Evolutionary conservation across 2,888 invertebrate genomes (phyloP).

Genomic region (Papilio elwesi): DNA sequence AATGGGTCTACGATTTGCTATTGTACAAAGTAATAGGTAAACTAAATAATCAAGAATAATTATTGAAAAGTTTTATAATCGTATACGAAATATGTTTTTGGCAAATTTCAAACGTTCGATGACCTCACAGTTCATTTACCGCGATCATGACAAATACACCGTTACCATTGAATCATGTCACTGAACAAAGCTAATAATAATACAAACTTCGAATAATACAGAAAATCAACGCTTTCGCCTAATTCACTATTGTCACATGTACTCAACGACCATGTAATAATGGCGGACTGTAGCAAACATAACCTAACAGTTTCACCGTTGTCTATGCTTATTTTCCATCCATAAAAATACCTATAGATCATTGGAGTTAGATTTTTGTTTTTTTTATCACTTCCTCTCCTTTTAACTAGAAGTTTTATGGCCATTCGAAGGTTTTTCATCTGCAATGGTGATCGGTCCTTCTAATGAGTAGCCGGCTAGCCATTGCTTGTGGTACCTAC

Average conservation of each 20-base stretch:
- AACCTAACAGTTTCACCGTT: slow-evolving; percentile 45
- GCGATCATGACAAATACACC: slow-evolving; percentile 46
- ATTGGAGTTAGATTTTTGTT: neutral
- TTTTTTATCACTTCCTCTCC: neutral
- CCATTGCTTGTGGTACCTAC: too few species aligned
- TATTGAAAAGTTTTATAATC: too few species aligned
- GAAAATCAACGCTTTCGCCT: slow-evolving; percentile 55
- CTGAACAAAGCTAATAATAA: slow-evolving; percentile 46
- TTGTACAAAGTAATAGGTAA: too few species aligned
- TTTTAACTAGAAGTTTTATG: neutral
- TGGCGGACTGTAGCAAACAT: slow-evolving; percentile 40
- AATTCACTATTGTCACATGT: slow-evolving; percentile 45
- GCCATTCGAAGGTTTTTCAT: neutral
- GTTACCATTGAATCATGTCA: slow-evolving; percentile 49
- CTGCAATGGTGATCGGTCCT: neutral
- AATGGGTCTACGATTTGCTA: too few species aligned
- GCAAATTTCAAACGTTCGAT: slow-evolving; percentile 3
- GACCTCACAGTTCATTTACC: slow-evolving; percentile 36
- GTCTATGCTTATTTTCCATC: slow-evolving; percentile 33
- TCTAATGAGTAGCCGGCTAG: too few species aligned
- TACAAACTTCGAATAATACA: slow-evolving; percentile 41
- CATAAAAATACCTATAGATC: neutral
- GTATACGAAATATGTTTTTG: too few species aligned
- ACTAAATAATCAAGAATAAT: neutral
- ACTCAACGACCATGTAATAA: slow-evolving; percentile 46